These are phyloP conservation scores for Thaleichthys pacificus DNA, from an alignment of 2,797 vertebrate genomes.

Conservation along the genomic window DNA sequence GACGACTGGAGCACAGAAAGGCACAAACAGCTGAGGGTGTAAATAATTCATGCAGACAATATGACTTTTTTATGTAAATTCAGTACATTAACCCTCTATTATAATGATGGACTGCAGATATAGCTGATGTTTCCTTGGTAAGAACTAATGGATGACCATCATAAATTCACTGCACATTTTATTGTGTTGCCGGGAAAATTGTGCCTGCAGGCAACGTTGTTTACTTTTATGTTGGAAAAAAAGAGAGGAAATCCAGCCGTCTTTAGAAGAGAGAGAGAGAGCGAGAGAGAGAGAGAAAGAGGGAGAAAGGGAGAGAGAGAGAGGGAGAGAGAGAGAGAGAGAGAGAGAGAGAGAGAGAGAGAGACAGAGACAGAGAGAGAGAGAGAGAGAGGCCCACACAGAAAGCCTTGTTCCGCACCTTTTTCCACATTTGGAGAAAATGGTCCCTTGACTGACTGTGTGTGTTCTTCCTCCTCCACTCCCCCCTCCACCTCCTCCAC, in stretches of 20 bases:
- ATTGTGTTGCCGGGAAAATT: conserved; percentile 99
- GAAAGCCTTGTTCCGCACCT: conserved; percentile 73
- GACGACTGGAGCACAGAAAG: conserved; percentile 40
- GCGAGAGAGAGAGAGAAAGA: conserved; percentile 33
- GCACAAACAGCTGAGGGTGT: conserved; percentile 99
- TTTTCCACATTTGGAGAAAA: conserved; percentile 71
- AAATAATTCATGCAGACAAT: conserved; percentile 99
- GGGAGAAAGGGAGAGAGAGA: conserved; percentile 68
- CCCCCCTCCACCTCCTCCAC: conserved; percentile 33
- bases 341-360: conserved; percentile 38
- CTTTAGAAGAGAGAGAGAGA: conserved; percentile 81
- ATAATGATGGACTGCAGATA: conserved; percentile 99
- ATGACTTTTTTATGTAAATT: conserved; percentile 99
- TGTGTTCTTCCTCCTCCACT: conserved; percentile 61
- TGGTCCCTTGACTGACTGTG: conserved; percentile 59
- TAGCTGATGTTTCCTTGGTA: conserved; percentile 99
- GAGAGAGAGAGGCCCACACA: conserved; percentile 54
- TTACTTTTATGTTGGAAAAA: conserved; percentile 96
- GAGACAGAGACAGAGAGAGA: too few species aligned
- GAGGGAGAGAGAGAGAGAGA: conserved; percentile 26
- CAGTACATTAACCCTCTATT: conserved; percentile 99
- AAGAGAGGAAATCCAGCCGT: conserved; percentile 87
- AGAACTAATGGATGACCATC: conserved; percentile 99
- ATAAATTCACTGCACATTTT: conserved; percentile 99
- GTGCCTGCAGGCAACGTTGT: conserved; percentile 99